phyloP scores from a whole-genome alignment of 2,797 vertebrate genomes.

The Heteromormyrus szaboi region DNA sequence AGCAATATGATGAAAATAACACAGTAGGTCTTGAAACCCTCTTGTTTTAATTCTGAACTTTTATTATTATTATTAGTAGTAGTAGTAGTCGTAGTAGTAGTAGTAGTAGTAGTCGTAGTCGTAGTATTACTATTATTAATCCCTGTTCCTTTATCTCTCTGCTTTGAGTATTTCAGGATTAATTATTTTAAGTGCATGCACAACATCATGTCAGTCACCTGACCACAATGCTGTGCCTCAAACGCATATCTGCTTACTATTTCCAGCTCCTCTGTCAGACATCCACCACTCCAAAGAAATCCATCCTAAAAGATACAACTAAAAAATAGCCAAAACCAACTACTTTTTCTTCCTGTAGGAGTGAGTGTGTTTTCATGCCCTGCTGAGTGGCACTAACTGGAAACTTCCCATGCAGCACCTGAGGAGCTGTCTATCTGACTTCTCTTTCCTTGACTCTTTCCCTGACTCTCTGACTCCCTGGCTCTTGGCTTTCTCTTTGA shows the following conservation, averaged over 20 bases:
- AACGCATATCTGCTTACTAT: conserved; percentile 20
- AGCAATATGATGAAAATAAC: conserved; percentile 3
- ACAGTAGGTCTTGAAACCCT: neutral
- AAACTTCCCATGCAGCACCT: conserved; percentile 65
- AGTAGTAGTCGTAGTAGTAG: neutral
- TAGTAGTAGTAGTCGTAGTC: neutral
- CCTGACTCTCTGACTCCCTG: conserved; percentile 42
- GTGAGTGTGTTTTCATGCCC: conserved; percentile 61
- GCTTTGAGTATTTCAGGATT: neutral
- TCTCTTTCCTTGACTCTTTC: neutral
- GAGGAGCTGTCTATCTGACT: conserved; percentile 36
- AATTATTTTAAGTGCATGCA: conserved; percentile 21
- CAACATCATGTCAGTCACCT: conserved; percentile 20
- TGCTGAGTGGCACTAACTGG: conserved; percentile 70
- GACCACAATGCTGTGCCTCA: conserved; percentile 21
- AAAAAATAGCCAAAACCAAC: conserved; percentile 4
- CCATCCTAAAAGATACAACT: conserved; percentile 30
- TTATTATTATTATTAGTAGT: neutral
- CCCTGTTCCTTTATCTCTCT: neutral
- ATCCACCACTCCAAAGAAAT: conserved; percentile 13
- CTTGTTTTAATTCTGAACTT: neutral
- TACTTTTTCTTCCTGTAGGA: conserved; percentile 58
- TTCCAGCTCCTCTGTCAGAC: conserved; percentile 20
- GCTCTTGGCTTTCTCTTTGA: neutral
- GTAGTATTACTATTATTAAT: neutral